Evolutionary conservation across 1,140 invertebrate genomes (phyloP), one percentile per base, ranked within the genome.

Genomic region (Schlechtendalia chinensis): DNA sequence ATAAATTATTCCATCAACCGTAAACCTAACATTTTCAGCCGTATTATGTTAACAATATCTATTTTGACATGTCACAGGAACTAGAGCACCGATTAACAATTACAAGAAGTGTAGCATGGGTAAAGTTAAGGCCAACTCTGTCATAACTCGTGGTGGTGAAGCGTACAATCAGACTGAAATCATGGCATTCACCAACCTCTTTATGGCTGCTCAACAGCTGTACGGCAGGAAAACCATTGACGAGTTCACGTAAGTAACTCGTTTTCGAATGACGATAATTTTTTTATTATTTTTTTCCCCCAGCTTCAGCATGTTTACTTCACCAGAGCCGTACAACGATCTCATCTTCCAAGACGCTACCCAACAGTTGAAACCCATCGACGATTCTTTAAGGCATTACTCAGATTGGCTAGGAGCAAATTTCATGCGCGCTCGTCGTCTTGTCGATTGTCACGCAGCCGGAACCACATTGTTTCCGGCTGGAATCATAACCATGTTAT

Each of bases 281-380:
- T 39, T 4, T 39, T 39, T 39, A 39, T 59, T 77, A 47, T 45
- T 77, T 74, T 27, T 39, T 50, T 50, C 12, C 12, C 61, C 17
- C 86, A 93, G 93, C 84, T 95, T 95, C 85, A 94, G 93, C 82
- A 95, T 97, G 94, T 97, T 96, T 85, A 91, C 90, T 77, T 96
- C 95, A 0, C 86, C 87, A 19, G 88, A 91, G 3, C 93, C 93
- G 0, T 94, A 91, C 84, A 90, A 91, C 65, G 95, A 97, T 87
- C 86, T 97, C 0, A 97, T 97, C 82, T 97, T 97, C 86, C 94
- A 96, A 87, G 95, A 97, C 85, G 93, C 94, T 0, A 93, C 95
- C 0, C 91, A 94, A 45, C 93, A 95, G 83, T 86, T 97, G n/a
- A 88, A 90, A 82, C 86, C 92, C 0, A 88, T 96, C 32, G 88